A percentile compares a stretch with the other conserved stretches of the same genome.
Evolutionary conservation across 1,140 invertebrate species (phyloP).

Genomic region (Macrocentrus cingulum): DNA sequence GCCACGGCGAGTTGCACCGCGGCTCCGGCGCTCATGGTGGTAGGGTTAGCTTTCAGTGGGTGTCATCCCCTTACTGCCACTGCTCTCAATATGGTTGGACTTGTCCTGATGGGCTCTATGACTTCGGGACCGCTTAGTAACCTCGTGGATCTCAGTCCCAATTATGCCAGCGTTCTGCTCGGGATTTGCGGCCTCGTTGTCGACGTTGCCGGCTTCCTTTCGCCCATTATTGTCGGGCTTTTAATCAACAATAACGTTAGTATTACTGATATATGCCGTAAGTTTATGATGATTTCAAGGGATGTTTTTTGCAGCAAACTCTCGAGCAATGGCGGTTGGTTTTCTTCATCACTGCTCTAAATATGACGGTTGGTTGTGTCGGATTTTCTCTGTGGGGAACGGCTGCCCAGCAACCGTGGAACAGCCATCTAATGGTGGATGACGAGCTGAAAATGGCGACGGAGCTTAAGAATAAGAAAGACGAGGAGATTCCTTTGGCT

Average conservation of each 20-base stretch:
- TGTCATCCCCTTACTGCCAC: constrained; percentile 65
- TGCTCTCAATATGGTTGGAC: constrained; percentile 64
- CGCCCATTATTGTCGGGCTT: constrained; percentile 63
- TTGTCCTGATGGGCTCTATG: constrained; percentile 65
- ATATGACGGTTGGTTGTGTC: constrained; percentile 59
- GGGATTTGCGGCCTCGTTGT: constrained; percentile 62
- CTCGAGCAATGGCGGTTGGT: constrained; percentile 68
- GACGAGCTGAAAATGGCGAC: constrained; percentile 10
- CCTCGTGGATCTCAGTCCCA: constrained; percentile 69
- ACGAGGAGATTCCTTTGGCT: neutral
- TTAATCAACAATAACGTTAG: constrained; percentile 65
- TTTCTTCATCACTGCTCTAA: constrained; percentile 62
- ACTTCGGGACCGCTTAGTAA: constrained; percentile 66
- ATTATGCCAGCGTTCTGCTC: constrained; percentile 68
- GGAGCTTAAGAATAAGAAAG: neutral
- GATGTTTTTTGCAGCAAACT: constrained; percentile 63
- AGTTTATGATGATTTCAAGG: constrained; percentile 13
- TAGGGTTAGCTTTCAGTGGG: constrained; percentile 65
- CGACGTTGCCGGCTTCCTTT: constrained; percentile 62
- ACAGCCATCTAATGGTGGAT: constrained; percentile 42
- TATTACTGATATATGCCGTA: constrained; percentile 12
- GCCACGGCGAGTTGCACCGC: constrained; percentile 63
- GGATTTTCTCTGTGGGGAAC: constrained; percentile 63
- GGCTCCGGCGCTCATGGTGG: constrained; percentile 61
- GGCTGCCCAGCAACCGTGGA: constrained; percentile 68